Base-by-base conservation (phyloP, 1,140 invertebrate genomes). In the Muscidifurax raptorellus region DNA sequence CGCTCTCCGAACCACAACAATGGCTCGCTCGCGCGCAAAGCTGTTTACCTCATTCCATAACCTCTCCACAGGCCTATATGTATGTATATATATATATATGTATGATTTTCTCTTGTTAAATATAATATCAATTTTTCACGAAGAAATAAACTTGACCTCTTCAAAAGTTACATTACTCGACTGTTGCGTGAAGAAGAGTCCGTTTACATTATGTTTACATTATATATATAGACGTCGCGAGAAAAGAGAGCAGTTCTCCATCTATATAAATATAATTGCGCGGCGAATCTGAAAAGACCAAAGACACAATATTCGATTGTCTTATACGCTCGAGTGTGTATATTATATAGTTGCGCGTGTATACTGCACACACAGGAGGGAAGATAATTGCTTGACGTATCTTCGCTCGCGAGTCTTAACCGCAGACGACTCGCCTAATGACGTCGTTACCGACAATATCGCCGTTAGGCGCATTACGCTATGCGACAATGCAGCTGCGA, bases 361-460 rank as follows among this genome's bases (percentile, higher is more conserved):
- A n/a, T 59, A 59, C n/a, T 22, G 15, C 18, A 59, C 6, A 22
- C 30, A 28, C 7, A 69, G 59, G n/a, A 22, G 36, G 10, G 4
- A 47, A n/a, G 30, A 83, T 83, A 83, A 83, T 83, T 83, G 81
- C 52, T 67, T 47, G 59, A 83, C 25, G 47, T 82, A 82, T 82
- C 80, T 81, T 81, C 13, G 79, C 80, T 59, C 4, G 71, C 28
- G 32, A 74, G 15, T 74, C 71, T 74, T 74, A 74, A 74, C 28
- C 40, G 44, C 27, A 59, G 44, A 40, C 64, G 12, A 52, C n/a
- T 75, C 30, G 32, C n/a, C 80, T 82, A 82, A 82, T 82, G 80
- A 82, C 80, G 71, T 82, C 80, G 72, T 82, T 82, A 82, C 71
- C 71, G 30, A 81, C 80, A 59, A 81, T 69, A 74, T 81, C 77